Conservation (phyloP, 2,888 invertebrate species). For the Phytoseiulus persimilis region DNA sequence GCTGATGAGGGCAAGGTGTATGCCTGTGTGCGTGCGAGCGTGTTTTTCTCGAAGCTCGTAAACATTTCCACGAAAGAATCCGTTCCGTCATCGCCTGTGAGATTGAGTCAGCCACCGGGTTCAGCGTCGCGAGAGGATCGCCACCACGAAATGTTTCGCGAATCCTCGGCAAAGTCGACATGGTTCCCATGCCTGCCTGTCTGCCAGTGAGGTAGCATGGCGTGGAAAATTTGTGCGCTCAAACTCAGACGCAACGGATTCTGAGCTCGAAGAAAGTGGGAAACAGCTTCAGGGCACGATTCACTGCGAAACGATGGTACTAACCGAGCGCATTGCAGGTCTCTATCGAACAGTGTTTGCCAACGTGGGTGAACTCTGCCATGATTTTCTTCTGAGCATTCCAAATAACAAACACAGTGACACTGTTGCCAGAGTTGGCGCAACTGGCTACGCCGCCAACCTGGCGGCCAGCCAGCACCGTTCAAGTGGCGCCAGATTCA, state of each 20-base stretch:
- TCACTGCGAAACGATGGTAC: neutral
- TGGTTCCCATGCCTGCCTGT: neutral
- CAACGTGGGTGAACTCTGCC: slow-evolving; percentile 38
- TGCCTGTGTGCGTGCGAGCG: neutral
- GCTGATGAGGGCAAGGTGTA: neutral
- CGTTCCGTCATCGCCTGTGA: neutral
- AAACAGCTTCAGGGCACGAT: neutral
- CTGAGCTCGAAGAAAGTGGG: neutral
- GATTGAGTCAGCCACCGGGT: neutral
- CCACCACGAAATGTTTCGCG: neutral
- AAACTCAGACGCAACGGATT: neutral
- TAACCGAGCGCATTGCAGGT: slow-evolving; percentile 30
- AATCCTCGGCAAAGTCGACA: neutral
- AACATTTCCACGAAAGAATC: neutral
- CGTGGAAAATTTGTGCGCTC: neutral
- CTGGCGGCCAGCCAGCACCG: neutral
- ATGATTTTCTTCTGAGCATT: slow-evolving; percentile 8
- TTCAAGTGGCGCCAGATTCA: neutral
- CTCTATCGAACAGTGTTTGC: slow-evolving; percentile 16
- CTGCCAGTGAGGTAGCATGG: neutral
- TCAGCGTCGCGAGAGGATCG: neutral
- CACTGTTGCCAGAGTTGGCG: neutral
- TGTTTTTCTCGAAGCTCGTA: neutral
- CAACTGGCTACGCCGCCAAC: neutral
- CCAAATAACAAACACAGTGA: neutral